Base-by-base conservation (phyloP, 2,797 vertebrate species). In the Chromis chromis region DNA sequence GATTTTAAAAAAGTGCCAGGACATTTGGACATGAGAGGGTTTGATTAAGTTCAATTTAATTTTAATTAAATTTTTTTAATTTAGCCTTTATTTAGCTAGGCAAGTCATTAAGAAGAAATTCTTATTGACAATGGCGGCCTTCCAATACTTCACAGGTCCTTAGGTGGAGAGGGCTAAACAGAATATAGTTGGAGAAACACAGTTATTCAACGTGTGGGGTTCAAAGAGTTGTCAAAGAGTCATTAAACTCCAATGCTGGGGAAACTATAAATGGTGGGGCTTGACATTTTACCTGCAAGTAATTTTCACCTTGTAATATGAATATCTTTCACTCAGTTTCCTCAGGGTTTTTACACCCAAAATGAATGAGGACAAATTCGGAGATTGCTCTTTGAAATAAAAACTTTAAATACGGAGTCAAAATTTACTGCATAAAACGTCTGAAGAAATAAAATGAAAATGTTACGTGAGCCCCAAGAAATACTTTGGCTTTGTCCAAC, bases 251-350 rank as follows among this genome's bases (percentile, higher is more conserved):
- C 5, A 9, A 11, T 3, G 33, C 33, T 16, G 10, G 13, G 24
- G 10, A 28, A 48, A 48, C 10, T 22, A 10, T 33, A 19, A 28
- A 24, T 57, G 7, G 19, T 6, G 16, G 42, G 19, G 14, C 16
- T 6, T 44, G 33, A 11, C 33, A 44, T 44, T 44, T 44, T 17
- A 44, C 42, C 6, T 42, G 40, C 14, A 17, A 17, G 44, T 19
- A 8, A 56, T 59, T 74, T 66, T 66, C 42, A 60, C 21, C 21
- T 66, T 61, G 44, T 33, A 44, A 33, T 52, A 58, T 65, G 42
- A 14, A 63, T 68, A 24, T 50, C n/a, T 61, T 46, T 22, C 61
- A 6, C 19, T 11, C 1, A 17, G 21, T 55, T 63, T 22, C 21
- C 4, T 12, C 21, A 21, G 52, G 40, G 21, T 36, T 72, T 24